Evolutionary conservation across 2,797 vertebrate genomes (phyloP).

Genomic region (Sciurus carolinensis): DNA sequence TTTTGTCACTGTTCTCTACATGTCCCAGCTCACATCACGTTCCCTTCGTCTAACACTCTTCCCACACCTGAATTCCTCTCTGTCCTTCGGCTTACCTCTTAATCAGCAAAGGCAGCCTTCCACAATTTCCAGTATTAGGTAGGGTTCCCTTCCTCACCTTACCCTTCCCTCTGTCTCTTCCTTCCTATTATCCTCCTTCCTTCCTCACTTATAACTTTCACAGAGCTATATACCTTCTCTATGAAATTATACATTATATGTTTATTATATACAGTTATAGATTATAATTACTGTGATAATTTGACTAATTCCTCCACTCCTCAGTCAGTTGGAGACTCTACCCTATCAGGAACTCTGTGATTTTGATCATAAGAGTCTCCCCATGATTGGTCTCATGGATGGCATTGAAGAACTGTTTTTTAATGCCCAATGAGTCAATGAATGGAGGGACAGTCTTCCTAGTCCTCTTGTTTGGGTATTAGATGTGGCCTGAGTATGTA

Average conservation of each 20-base stretch:
- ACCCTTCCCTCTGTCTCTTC: too few relatives aligned
- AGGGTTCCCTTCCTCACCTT: neutral
- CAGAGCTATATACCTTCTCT: neutral
- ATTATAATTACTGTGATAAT: neutral
- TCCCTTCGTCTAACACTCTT: neutral
- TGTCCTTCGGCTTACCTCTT: neutral
- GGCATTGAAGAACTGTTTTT: neutral
- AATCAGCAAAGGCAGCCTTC: neutral
- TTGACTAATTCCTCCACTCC: neutral
- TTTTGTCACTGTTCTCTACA: neutral
- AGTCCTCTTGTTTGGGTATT: neutral
- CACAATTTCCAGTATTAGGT: neutral
- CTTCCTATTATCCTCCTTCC: rapidly evolving
- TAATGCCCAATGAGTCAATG: neutral
- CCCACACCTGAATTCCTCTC: neutral
- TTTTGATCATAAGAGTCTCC: neutral
- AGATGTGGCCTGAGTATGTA: neutral
- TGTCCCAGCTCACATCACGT: rapidly evolving
- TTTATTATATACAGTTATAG: neutral
- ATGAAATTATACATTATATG: neutral
- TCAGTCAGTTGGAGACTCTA: neutral
- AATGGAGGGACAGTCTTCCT: neutral
- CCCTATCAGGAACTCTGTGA: neutral
- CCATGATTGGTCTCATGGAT: neutral
- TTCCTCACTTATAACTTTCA: neutral